These are phyloP conservation scores for Ormia ochracea DNA, from an alignment of 2,888 invertebrate species.

Conservation along the genomic window DNA sequence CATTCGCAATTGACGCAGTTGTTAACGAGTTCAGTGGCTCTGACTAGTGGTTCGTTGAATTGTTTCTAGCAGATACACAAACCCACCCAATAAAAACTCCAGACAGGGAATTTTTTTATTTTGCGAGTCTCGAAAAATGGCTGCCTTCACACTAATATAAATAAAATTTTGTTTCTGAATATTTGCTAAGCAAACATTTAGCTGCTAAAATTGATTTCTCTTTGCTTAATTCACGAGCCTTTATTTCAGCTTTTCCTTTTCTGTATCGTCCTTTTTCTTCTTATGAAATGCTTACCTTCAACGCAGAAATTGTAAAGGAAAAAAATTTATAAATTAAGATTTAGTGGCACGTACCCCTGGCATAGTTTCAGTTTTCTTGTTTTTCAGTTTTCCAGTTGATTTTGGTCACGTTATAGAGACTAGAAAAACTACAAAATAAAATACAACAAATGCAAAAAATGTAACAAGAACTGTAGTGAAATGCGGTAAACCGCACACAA, in stretches of 20 bases:
- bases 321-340: conserved; percentile 48
- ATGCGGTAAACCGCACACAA: conserved; percentile 56
- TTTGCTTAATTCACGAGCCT: conserved; percentile 9
- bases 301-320: conserved; percentile 48
- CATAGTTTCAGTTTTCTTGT: conserved; percentile 54
- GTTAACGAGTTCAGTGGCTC: too few relatives aligned
- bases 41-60: too few relatives aligned
- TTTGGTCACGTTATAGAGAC: conserved; percentile 63
- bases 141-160: too few relatives aligned
- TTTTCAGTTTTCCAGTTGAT: conserved; percentile 50
- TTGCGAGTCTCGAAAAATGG: too few relatives aligned
- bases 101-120: too few relatives aligned
- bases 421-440: conserved; percentile 26
- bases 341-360: conserved; percentile 61
- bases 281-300: conserved; percentile 59
- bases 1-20: too few relatives aligned
- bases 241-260: background rate
- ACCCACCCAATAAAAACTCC: too few relatives aligned
- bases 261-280: conserved; percentile 28
- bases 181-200: too few relatives aligned
- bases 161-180: too few relatives aligned
- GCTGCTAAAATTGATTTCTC: too few relatives aligned
- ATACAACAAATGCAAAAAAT: conserved; percentile 29
- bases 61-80: too few relatives aligned
- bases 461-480: conserved; percentile 41